Base-by-base conservation (phyloP, 1,140 invertebrate genomes). In the Wiebesia pumilae region DNA sequence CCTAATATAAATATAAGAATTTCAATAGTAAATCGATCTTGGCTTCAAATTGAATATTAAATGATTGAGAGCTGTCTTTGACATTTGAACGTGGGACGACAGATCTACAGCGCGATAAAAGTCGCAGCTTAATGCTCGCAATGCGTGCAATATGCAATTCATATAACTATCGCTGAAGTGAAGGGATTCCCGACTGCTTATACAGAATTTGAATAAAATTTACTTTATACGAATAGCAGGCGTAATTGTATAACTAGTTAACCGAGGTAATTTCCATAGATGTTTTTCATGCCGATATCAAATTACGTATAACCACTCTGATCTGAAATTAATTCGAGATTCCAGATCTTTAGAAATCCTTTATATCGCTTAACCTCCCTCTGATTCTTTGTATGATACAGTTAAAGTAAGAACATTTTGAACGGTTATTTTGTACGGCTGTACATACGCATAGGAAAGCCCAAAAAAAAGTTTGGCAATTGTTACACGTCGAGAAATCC, bases 41-140 rank as follows among this genome's bases (percentile, higher is more conserved):
- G 35, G 30, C 40, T 79, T 54, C 35, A 84, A 51, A 80, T 69
- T 79, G 58, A 84, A 84, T 84, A 80, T 84, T 84, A 69, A 79
- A 84, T 67, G n/a, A 84, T 84, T 73, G 16, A 80, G 83, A 84
- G 47, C 71, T 84, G 77, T 79, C 83, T 69, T 79, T 69, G 83
- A 16, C 73, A 80, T 75, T 47, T 58, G n/a, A 77, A 65, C 54
- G 79, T 89, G 88, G 89, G 88, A 90, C 89, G 90, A 90, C 90
- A 90, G 89, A 90, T 90, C 89, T 81, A 85, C 89, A 87, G 87
- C 84, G 84, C 83, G 89, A 90, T 90, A 90, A 84, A 54, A 87
- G 85, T 87, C 82, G 71, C 38, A 40, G 24, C 62, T 69, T 67
- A 81, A 81, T 69, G 62, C n/a, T n/a, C 81, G 87, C 87, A 87